phyloP scores from a whole-genome alignment of 2,797 vertebrate species.

The Mareca strepera region DNA sequence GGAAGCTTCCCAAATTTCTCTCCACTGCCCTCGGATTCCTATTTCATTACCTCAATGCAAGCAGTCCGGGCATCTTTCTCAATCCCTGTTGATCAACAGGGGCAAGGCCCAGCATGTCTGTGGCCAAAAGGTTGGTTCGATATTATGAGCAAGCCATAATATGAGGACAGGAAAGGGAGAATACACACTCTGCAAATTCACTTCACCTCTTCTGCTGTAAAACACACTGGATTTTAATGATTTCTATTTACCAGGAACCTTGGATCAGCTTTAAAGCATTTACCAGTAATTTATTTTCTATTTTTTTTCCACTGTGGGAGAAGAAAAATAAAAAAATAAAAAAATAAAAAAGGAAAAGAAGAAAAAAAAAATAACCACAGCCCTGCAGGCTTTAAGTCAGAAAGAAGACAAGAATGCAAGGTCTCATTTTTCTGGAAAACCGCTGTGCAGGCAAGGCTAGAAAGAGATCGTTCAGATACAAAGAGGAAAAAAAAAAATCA shows the following conservation, averaged over 20 bases:
- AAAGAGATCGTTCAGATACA: constrained; percentile 15
- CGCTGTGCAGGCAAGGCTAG: background rate
- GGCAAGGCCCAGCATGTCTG: background rate
- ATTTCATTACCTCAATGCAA: constrained; percentile 24
- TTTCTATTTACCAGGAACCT: constrained; percentile 30
- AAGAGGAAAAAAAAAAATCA: background rate
- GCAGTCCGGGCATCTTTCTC: constrained; percentile 21
- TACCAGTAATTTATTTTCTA: background rate
- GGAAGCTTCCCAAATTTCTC: constrained; percentile 47
- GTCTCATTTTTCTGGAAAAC: constrained; percentile 37
- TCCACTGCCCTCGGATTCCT: background rate
- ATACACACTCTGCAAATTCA: background rate
- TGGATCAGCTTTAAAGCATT: constrained; percentile 35
- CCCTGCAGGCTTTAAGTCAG: background rate
- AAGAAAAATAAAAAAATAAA: no score
- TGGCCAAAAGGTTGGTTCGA: constrained; percentile 34
- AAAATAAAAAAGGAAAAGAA: background rate
- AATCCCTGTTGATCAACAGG: constrained; percentile 53
- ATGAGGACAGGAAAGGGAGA: background rate
- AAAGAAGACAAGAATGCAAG: background rate
- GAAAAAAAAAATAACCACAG: background rate
- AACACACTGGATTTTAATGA: constrained; percentile 46
- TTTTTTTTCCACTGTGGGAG: background rate
- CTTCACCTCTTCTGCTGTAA: constrained; percentile 48
- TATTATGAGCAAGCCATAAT: constrained; percentile 36